Evolutionary conservation across 2,888 invertebrate genomes (phyloP), one percentile per base, ranked within the genome.

Genomic region (Chaitophorus viminalis): DNA sequence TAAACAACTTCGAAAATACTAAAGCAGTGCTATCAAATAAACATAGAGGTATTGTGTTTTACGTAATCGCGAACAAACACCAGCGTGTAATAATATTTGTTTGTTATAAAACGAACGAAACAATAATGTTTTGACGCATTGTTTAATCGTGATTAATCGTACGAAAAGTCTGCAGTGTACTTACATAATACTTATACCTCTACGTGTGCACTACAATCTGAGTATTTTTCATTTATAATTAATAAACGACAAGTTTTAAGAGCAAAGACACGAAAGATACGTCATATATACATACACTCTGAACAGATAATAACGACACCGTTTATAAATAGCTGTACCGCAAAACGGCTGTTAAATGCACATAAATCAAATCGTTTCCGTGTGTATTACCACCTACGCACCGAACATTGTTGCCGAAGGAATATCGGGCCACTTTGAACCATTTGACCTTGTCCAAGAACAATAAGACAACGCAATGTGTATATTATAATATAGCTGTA

Each of bases 381-480:
- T 25, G 60, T 60, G 21, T 60, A 60, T 70, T n/a, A 81, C 65
- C 72, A n/a, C 82, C 33, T n/a, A 72, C 82, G 52, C 52, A n/a
- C 33, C 74, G 25, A 21, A 29, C n/a, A 29, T 60, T 76, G 75
- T 65, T 65, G 72, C 14, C 25, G 36, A 29, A 36, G 29, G 5
- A 54, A 75, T 39, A 39, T 83, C 36, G 21, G 39, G 75, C 29
- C 78, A 54, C n/a, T 86, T 86, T 39, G 31, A 87, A 87, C 79
- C 74, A n/a, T 87, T 81, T 60, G 87, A 87, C 87, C 87, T 87
- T 75, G 87, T 81, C n/a, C 74, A 74, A 46, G 75, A 87, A 81
- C 60, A 87, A 74, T 81, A 46, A 79, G 52, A 36, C 31, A 65
- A 86, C 52, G 72, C n/a, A 36, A 21, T 68, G 33, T 46, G 76